phyloP scores from a whole-genome alignment of 2,113 vertebrate species.

The Hippocampus mohnikei region DNA sequence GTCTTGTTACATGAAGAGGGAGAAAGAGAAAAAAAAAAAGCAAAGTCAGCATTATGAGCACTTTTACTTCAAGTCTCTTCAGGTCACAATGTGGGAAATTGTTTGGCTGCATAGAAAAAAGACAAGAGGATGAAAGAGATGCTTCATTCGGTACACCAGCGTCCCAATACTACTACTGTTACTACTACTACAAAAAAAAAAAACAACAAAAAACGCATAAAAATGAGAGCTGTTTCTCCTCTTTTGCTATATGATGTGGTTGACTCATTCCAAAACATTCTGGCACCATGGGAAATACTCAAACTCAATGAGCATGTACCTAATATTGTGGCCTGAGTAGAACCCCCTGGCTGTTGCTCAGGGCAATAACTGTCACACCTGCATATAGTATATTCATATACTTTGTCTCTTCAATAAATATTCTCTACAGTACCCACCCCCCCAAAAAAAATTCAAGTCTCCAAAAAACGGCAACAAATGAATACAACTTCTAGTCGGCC shows the following conservation, averaged over 20 bases:
- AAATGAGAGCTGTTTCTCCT: neutral
- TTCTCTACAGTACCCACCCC: neutral
- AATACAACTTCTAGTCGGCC: neutral
- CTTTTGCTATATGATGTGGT: neutral
- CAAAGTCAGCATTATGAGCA: neutral
- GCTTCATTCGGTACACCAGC: conserved; percentile 21
- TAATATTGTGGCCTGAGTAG: conserved; percentile 8
- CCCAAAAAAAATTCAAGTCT: neutral
- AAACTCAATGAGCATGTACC: neutral
- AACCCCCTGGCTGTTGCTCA: conserved; percentile 53
- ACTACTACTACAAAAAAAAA: neutral
- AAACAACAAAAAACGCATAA: neutral
- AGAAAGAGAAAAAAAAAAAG: neutral
- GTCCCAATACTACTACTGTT: neutral
- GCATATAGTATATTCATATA: neutral
- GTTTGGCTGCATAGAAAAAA: conserved; percentile 61
- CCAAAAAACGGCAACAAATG: neutral
- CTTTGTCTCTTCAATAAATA: neutral
- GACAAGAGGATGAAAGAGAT: conserved; percentile 42
- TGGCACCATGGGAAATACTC: no score
- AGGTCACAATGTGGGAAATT: conserved; percentile 56
- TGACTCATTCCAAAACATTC: no score
- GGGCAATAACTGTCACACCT: conserved; percentile 17
- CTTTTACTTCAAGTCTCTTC: conserved; percentile 9
- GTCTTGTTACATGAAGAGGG: neutral